phyloP scores from a whole-genome alignment of 1,140 invertebrate genomes.

The Oncopodura yosiiana region DNA sequence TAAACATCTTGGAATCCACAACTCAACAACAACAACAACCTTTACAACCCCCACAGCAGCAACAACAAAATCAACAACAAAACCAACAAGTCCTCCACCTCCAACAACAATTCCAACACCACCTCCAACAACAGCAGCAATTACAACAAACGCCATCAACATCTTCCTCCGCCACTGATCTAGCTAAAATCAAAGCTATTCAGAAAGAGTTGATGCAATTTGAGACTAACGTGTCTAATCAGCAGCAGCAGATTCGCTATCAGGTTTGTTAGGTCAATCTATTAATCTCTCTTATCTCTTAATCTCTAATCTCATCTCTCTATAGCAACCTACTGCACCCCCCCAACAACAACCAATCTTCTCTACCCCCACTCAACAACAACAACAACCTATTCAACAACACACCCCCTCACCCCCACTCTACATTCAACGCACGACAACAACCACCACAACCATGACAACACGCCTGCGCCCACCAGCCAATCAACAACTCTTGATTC shows the following conservation, averaged over 20 bases:
- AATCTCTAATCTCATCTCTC: too few relatives aligned
- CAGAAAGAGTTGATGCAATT: slow-evolving; percentile 80
- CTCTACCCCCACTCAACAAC: slow-evolving; percentile 4
- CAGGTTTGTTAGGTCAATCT: too few relatives aligned
- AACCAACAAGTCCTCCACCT: slow-evolving; percentile 31
- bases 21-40: slow-evolving; percentile 1
- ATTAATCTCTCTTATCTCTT: too few relatives aligned
- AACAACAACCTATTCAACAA: neutral
- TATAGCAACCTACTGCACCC: too few relatives aligned
- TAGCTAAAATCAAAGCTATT: slow-evolving; percentile 73
- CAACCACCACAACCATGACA: slow-evolving; percentile 37
- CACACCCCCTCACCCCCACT: slow-evolving; percentile 1
- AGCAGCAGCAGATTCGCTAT: slow-evolving; percentile 7
- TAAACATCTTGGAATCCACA: neutral
- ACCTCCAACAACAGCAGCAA: slow-evolving; percentile 24
- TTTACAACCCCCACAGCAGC: slow-evolving; percentile 7
- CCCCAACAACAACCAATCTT: slow-evolving; percentile 5
- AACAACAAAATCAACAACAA: slow-evolving; percentile 22
- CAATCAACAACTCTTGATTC: neutral
- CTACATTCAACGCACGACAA: slow-evolving; percentile 28
- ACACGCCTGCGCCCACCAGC: slow-evolving; percentile 21
- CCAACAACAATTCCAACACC: slow-evolving; percentile 38
- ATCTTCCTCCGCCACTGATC: slow-evolving; percentile 42
- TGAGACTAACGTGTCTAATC: slow-evolving; percentile 44
- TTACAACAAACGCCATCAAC: slow-evolving; percentile 18